A percentile compares a stretch with the other conserved stretches of the same genome.
Conservation (phyloP, 1,140 invertebrate species). For the Solenopsis fugax region DNA sequence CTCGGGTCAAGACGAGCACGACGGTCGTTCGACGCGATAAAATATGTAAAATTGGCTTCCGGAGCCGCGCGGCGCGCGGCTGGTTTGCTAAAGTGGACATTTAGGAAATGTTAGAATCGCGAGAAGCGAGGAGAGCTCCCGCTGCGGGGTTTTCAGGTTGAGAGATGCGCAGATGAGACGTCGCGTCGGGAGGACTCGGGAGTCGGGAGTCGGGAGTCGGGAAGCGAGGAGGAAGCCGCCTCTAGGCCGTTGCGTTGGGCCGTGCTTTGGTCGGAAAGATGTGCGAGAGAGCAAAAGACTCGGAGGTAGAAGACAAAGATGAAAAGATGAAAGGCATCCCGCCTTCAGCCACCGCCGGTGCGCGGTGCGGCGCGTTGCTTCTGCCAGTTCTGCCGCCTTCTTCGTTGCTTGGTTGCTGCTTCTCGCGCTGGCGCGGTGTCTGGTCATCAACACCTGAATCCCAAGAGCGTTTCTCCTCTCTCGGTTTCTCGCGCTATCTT, state of each 20-base stretch:
- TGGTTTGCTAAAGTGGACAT: not conserved
- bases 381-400: conserved; percentile 78
- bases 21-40: conserved; percentile 9
- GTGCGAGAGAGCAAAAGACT: conserved; percentile 56
- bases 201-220: no score
- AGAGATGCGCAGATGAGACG: not conserved
- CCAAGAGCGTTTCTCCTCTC: conserved; percentile 78
- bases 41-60: conserved; percentile 17
- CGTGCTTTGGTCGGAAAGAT: conserved; percentile 36
- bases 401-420: conserved; percentile 60
- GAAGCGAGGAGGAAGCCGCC: conserved; percentile 8
- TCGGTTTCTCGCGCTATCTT: conserved; percentile 48
- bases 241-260: no score
- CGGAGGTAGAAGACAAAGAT: conserved; percentile 78
- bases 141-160: conserved; percentile 44
- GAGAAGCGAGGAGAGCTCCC: conserved; percentile 33
- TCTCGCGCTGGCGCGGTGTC: conserved; percentile 80
- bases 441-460: conserved; percentile 85
- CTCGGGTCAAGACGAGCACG: not conserved
- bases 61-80: not conserved
- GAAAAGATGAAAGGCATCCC: conserved; percentile 84
- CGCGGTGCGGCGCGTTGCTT: conserved; percentile 67
- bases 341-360: conserved; percentile 77
- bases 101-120: conserved; percentile 7
- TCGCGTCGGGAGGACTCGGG: not conserved